Percentiles rank a stretch among this genome's conserved stretches.
These are phyloP conservation scores for Ceratitis capitata DNA, from an alignment of 1,140 invertebrate species.

Conservation along the genomic window DNA sequence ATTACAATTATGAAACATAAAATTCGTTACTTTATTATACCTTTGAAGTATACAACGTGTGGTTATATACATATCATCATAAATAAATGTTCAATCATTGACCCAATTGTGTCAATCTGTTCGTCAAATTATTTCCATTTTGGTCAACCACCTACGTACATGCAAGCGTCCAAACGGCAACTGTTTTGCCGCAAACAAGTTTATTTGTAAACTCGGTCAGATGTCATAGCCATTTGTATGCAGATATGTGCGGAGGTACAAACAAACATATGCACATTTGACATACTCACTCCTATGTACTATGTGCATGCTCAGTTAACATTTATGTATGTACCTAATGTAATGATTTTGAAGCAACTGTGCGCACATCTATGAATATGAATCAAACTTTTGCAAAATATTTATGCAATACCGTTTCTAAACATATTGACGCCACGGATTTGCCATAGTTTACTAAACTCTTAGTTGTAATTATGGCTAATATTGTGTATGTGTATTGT, in stretches of 20 bases:
- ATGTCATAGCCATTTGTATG: background rate
- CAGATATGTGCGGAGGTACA: background rate
- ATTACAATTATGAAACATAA: no score
- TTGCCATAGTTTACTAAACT: background rate
- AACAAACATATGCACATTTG: background rate
- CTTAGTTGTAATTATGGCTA: background rate
- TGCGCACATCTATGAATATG: background rate
- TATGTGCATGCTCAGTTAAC: no score
- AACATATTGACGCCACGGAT: background rate
- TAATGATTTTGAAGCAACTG: background rate
- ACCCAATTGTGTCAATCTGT: conserved; percentile 15
- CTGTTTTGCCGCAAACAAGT: background rate
- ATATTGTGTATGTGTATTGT: no score
- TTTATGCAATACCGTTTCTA: background rate
- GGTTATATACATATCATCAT: no score
- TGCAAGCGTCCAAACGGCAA: background rate
- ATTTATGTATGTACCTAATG: no score
- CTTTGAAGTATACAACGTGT: no score
- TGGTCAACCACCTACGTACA: background rate
- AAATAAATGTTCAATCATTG: background rate
- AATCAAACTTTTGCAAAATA: background rate
- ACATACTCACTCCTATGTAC: no score
- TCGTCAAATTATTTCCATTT: background rate
- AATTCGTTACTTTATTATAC: no score
- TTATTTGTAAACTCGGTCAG: background rate